Evolutionary conservation across 2,113 vertebrate genomes (phyloP).

Genomic region (Xyliphius kryptos): DNA sequence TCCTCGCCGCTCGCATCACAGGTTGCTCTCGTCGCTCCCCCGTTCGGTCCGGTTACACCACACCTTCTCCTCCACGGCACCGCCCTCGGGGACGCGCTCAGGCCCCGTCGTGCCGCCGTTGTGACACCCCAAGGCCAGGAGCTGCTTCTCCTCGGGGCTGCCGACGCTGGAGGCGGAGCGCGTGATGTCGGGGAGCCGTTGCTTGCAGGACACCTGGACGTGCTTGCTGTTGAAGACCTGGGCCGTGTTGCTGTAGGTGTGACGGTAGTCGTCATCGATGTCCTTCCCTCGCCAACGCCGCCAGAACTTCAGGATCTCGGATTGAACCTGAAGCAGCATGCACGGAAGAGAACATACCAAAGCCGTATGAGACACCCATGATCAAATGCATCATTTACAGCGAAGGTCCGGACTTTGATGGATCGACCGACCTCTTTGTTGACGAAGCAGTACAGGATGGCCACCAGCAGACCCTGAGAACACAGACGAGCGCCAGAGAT

Average conservation of each 20-base stretch:
- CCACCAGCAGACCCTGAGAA: slow-evolving; percentile 88
- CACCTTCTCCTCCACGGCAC: slow-evolving; percentile 51
- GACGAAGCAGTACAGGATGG: slow-evolving; percentile 95
- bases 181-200: slow-evolving; percentile 47
- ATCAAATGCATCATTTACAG: no score
- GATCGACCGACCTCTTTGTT: slow-evolving; percentile 85
- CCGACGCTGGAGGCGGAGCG: slow-evolving; percentile 35
- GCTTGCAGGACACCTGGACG: slow-evolving; percentile 46
- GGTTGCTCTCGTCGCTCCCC: slow-evolving; percentile 60
- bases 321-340: slow-evolving; percentile 73
- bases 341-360: no score
- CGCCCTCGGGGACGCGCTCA: slow-evolving; percentile 44
- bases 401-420: no score
- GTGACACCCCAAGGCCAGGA: slow-evolving; percentile 59
- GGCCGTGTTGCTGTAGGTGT: slow-evolving; percentile 68
- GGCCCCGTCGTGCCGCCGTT: slow-evolving; percentile 54
- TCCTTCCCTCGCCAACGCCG: slow-evolving; percentile 80
- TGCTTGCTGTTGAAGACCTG: slow-evolving; percentile 55
- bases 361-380: no score
- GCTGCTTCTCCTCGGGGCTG: slow-evolving; percentile 66
- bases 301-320: slow-evolving; percentile 82
- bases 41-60: slow-evolving; percentile 50
- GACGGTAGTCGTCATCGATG: slow-evolving; percentile 76
- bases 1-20: slow-evolving; percentile 50
- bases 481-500: slow-evolving; percentile 9